A percentile compares a stretch with the other conserved stretches of the same genome.
Conservation (phyloP, 2,888 invertebrate genomes). For the Philonicus albiceps region DNA sequence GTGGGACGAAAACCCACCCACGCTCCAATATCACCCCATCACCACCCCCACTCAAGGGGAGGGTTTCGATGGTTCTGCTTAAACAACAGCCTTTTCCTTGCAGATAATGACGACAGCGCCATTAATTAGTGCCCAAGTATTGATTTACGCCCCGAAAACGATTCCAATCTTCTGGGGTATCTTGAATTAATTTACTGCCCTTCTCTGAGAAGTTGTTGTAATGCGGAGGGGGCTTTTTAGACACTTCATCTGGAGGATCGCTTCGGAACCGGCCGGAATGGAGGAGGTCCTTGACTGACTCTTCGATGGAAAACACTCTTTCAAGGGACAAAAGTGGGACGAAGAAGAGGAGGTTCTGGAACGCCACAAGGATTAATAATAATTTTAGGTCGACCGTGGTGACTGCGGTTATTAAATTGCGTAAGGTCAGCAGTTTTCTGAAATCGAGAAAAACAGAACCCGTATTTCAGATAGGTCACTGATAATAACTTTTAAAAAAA, state of each 20-base stretch:
- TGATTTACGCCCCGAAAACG: conserved; percentile 16
- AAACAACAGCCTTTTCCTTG: background rate
- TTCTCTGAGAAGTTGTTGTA: background rate
- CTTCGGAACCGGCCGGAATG: background rate
- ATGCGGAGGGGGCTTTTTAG: background rate
- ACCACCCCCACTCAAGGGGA: background rate
- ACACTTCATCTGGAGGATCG: background rate
- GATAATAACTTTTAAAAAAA: background rate
- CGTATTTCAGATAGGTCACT: background rate
- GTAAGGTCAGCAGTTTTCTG: background rate
- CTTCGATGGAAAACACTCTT: background rate
- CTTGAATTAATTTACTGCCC: background rate
- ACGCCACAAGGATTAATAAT: background rate
- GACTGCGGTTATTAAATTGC: background rate
- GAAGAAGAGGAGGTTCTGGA: background rate
- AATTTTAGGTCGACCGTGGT: background rate
- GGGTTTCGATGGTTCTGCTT: background rate
- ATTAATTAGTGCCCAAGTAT: conserved; percentile 9
- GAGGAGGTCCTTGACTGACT: background rate
- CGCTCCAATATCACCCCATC: background rate
- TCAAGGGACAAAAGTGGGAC: background rate
- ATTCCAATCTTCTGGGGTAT: conserved; percentile 3
- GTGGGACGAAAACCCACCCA: background rate
- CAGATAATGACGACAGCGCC: conserved; percentile 9
- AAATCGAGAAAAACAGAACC: background rate